Base-by-base conservation (phyloP, 2,797 vertebrate species). In the Cryptoblepharus egeriae region DNA sequence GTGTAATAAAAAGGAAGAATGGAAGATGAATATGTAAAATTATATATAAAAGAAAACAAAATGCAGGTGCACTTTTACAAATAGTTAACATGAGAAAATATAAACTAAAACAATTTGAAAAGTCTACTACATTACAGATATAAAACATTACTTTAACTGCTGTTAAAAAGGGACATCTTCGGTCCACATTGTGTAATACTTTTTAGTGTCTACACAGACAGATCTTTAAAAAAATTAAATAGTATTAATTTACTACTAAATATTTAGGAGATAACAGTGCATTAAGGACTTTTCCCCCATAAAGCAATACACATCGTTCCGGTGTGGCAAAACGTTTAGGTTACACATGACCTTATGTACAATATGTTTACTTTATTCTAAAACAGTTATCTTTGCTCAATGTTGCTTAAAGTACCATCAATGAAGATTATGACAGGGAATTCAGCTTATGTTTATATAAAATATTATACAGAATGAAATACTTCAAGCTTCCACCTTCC, bases 191-290 rank as follows among this genome's bases (percentile, higher is more conserved):
- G 94, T 95, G 95, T 95, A 95, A 96, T 96, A 96, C 94, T 95
- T 95, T 96, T 97, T 97, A 97, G 96, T 97, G 97, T 98, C 97
- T 96, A 96, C 96, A 97, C 94, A 94, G 96, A 97, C 96, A 96
- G 91, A 90, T 94, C 92, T 95, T 95, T 94, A 94, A 97, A 95
- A 96, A 96, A 96, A 95, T 97, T 96, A 97, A 98, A 98, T 97
- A 97, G 95, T 95, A 95, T 96, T 96, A 96, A 97, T 97, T 97
- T 97, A 98, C 95, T 95, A 96, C 96, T 97, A 97, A 96, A 97
- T 97, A 98, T 96, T 94, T 97, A 95, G 95, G 95, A 95, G 95
- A 97, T 96, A 96, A 97, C 97, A 98, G 97, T 98, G 98, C 97
- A 97, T 97, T 96, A 96, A 96, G 96, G 94, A 96, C 95, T 96